Evolutionary conservation across 1,140 invertebrate genomes (phyloP).

Genomic region (Drosophila arizonae): DNA sequence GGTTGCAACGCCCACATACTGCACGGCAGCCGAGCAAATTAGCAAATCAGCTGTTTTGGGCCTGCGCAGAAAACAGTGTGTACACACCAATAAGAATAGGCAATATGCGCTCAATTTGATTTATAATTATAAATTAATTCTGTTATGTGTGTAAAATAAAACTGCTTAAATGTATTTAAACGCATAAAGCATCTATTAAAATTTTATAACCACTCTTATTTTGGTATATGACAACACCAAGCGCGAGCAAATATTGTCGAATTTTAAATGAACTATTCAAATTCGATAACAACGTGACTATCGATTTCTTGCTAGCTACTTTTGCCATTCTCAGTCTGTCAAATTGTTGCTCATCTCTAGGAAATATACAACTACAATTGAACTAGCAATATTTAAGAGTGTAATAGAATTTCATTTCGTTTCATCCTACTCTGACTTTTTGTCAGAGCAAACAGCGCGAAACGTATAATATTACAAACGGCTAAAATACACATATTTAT

Average conservation of each 20-base stretch:
- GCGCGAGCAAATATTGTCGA: not conserved
- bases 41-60: conserved; percentile 32
- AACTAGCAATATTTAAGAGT: conserved; percentile 35
- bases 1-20: conserved; percentile 8
- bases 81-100: conserved; percentile 8
- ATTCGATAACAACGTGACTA: not conserved
- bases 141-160: not conserved
- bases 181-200: not conserved
- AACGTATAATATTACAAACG: conserved; percentile 5
- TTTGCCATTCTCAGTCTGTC: conserved; percentile 12
- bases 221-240: not conserved
- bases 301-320: not conserved
- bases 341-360: conserved; percentile 24
- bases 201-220: not conserved
- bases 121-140: not conserved
- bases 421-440: conserved; percentile 10
- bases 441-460: not conserved
- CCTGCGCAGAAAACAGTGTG: conserved; percentile 45
- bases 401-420: conserved; percentile 26
- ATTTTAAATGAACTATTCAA: conserved; percentile 2
- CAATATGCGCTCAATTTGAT: not conserved
- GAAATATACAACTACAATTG: conserved; percentile 23
- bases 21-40: conserved; percentile 13
- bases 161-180: too few relatives aligned
- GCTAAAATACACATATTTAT: not conserved